A percentile compares a stretch with the other conserved stretches of the same genome.
These are phyloP conservation scores for Caenorhabditis wallacei DNA, from an alignment of 2,888 invertebrate species.

Conservation along the genomic window DNA sequence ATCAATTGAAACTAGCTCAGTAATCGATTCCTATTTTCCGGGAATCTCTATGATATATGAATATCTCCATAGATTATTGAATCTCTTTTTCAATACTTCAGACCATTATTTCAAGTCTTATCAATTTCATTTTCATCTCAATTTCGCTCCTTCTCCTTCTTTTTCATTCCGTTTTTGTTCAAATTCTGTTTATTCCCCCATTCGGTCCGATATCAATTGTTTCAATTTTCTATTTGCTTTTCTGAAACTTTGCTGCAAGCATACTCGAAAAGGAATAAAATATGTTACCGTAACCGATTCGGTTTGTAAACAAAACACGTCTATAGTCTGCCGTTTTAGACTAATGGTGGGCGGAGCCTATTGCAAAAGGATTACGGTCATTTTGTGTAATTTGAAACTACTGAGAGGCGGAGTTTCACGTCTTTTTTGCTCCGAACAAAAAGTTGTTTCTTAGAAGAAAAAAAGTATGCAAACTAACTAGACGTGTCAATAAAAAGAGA, in stretches of 20 bases:
- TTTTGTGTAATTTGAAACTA: slow-evolving; percentile 25
- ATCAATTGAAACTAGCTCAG: no score
- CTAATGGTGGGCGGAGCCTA: slow-evolving; percentile 7
- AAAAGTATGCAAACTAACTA: slow-evolving; percentile 22
- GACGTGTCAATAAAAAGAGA: slow-evolving; percentile 18
- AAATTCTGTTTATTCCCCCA: slow-evolving; percentile 14
- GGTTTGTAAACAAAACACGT: background rate
- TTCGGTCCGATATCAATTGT: slow-evolving; percentile 17
- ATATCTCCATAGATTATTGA: background rate
- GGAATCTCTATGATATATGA: no score
- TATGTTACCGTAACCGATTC: background rate
- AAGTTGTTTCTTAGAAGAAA: slow-evolving; percentile 18
- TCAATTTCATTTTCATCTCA: slow-evolving; percentile 5
- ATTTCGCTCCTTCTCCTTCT: slow-evolving; percentile 9
- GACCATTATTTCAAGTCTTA: slow-evolving; percentile 2
- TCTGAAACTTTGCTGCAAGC: background rate
- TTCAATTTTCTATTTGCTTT: background rate
- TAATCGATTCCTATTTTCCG: no score
- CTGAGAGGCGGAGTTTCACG: slow-evolving; percentile 13
- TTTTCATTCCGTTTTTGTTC: background rate
- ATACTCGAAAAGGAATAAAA: background rate
- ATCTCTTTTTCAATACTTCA: background rate
- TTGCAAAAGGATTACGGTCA: slow-evolving; percentile 9
- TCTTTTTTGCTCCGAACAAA: slow-evolving; percentile 13
- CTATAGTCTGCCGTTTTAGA: background rate